Percentiles rank a stretch among this genome's conserved stretches.
Conservation (phyloP, 2,113 vertebrate genomes). For the Pelusios castaneus region DNA sequence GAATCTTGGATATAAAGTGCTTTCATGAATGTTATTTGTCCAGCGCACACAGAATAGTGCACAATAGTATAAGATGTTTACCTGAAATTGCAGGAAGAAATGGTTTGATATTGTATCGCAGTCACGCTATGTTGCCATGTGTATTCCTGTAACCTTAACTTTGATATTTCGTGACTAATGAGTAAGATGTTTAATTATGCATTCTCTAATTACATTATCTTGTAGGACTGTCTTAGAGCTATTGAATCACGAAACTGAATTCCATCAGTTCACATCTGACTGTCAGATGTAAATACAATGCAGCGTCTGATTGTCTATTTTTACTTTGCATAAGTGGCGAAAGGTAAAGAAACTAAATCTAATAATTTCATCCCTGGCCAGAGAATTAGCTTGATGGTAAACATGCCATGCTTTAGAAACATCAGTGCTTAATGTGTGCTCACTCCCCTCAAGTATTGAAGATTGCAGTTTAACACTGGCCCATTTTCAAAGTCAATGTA, state of each 20-base stretch:
- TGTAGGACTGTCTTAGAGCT: conserved; percentile 22
- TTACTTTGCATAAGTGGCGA: conserved; percentile 31
- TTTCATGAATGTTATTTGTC: background rate
- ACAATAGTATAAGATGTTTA: background rate
- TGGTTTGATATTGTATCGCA: background rate
- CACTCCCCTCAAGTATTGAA: background rate
- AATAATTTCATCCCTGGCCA: conserved; percentile 10
- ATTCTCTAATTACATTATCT: background rate
- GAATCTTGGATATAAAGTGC: background rate
- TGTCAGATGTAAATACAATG: background rate
- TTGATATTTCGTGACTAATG: background rate
- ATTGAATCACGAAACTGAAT: background rate
- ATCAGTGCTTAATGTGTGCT: background rate
- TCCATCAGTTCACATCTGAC: conserved; percentile 12
- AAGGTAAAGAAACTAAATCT: conserved; percentile 3
- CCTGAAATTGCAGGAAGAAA: background rate
- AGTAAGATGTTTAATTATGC: background rate
- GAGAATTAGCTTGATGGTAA: conserved; percentile 26
- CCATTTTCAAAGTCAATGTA: background rate
- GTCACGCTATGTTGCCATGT: background rate
- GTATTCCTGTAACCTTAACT: background rate
- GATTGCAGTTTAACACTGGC: background rate
- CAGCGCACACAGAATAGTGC: background rate
- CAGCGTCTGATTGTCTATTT: conserved; percentile 13
- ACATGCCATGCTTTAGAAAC: background rate